These are phyloP conservation scores for Chymomyza amoena DNA, from an alignment of 2,888 invertebrate species.

Conservation along the genomic window DNA sequence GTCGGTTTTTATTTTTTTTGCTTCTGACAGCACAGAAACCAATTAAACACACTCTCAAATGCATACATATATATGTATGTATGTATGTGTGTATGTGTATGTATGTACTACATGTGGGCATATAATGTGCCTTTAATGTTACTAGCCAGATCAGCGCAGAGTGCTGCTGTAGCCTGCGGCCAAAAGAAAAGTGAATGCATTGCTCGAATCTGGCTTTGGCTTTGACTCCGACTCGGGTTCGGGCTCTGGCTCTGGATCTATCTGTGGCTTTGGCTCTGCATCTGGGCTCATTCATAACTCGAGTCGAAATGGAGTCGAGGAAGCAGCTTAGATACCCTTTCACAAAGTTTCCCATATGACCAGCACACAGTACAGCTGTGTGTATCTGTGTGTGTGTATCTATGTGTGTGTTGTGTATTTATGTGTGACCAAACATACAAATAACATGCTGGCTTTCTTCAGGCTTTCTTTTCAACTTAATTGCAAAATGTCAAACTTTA, in stretches of 20 bases:
- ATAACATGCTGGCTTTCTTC: not conserved
- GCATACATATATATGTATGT: not conserved
- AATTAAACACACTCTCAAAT: conserved; percentile 42
- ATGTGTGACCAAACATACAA: conserved; percentile 4
- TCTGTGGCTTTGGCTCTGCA: not conserved
- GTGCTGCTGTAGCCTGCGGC: not conserved
- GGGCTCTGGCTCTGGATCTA: not conserved
- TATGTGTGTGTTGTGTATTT: not conserved
- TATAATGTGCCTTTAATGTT: not conserved
- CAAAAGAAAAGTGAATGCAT: conserved; percentile 8
- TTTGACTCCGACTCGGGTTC: not conserved
- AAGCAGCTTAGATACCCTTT: conserved; percentile 1
- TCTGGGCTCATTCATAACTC: conserved; percentile 1
- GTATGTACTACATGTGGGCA: not conserved
- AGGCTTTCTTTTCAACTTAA: not conserved
- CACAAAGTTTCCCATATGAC: not conserved
- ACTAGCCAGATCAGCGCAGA: not conserved
- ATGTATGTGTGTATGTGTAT: not conserved
- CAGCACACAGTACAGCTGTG: too few relatives aligned
- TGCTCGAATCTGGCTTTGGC: not conserved
- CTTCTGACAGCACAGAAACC: conserved; percentile 29
- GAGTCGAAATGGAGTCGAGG: not conserved
- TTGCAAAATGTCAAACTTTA: not conserved
- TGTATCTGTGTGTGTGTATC: not conserved
- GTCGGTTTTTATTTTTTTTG: conserved; percentile 18